These are phyloP conservation scores for Caenorhabditis sp. DNA, from an alignment of 2,888 invertebrate species.

Conservation along the genomic window DNA sequence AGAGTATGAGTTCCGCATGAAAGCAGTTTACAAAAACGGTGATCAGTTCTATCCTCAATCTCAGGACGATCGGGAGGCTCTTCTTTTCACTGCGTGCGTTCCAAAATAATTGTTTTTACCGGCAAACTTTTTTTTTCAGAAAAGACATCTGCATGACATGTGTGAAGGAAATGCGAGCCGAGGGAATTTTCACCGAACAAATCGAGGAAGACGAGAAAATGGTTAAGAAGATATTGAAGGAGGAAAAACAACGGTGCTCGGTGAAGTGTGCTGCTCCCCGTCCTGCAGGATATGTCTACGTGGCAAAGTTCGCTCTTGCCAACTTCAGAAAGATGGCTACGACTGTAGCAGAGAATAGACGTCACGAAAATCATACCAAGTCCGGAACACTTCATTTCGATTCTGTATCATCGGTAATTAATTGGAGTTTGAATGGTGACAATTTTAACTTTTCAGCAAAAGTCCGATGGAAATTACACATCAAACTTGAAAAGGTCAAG, in stretches of 20 bases:
- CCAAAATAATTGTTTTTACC: not conserved
- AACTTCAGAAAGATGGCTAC: conserved; percentile 64
- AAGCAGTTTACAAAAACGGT: conserved; percentile 47
- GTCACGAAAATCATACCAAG: conserved; percentile 17
- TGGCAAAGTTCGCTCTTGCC: conserved; percentile 62
- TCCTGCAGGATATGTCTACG: conserved; percentile 57
- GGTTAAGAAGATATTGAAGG: conserved; percentile 66
- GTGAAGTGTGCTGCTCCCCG: conserved; percentile 27
- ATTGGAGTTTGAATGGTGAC: not conserved
- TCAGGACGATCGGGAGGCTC: conserved; percentile 49
- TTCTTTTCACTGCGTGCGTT: conserved; percentile 62
- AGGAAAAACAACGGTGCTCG: conserved; percentile 67
- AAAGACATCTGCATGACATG: conserved; percentile 78
- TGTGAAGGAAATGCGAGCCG: conserved; percentile 69
- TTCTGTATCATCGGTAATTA: conserved; percentile 23
- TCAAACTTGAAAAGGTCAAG: conserved; percentile 33
- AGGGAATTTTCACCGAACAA: conserved; percentile 69
- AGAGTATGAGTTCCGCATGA: conserved; percentile 67
- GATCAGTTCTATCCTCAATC: conserved; percentile 48
- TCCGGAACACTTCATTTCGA: conserved; percentile 45
- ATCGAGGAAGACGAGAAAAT: conserved; percentile 68
- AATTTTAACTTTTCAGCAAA: conserved; percentile 51
- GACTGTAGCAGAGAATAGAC: conserved; percentile 32
- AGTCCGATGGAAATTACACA: conserved; percentile 32
- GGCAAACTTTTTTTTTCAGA: conserved; percentile 63